Percentiles rank a stretch among this genome's conserved stretches.
Evolutionary conservation across 1,140 invertebrate species (phyloP).

Genomic region (Aphis gossypii): DNA sequence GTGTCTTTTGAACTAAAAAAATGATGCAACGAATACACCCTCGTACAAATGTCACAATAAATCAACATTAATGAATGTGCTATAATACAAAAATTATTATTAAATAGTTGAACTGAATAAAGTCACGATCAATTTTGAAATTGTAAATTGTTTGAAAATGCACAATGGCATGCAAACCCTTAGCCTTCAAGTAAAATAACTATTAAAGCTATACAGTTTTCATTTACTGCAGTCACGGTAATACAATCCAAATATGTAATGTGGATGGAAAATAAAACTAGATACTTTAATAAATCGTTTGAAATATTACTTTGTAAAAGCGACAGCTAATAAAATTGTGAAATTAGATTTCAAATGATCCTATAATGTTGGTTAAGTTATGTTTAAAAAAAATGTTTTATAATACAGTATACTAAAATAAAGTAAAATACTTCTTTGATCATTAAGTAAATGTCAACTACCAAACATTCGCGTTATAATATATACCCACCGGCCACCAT

Average conservation of each 20-base stretch:
- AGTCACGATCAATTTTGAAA: slow-evolving; percentile 17
- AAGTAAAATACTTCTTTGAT: not conserved
- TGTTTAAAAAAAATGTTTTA: not conserved
- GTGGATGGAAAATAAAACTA: not conserved
- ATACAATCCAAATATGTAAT: not conserved
- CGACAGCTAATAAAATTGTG: not conserved
- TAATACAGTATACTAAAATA: not conserved
- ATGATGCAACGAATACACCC: not conserved
- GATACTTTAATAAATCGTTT: not conserved
- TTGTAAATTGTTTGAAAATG: slow-evolving; percentile 44
- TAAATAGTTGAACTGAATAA: not conserved
- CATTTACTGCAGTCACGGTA: not conserved
- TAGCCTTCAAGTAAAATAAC: not conserved
- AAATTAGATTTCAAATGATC: not conserved
- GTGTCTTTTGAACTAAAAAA: not conserved
- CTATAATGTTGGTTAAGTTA: not conserved
- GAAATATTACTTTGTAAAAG: not conserved
- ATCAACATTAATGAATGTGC: slow-evolving; percentile 28
- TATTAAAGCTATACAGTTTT: not conserved
- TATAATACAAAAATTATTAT: slow-evolving; percentile 13
- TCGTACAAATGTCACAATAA: not conserved
- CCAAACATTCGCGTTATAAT: not conserved
- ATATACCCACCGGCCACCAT: not conserved
- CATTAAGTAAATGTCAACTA: not conserved
- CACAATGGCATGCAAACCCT: slow-evolving; percentile 26